Conservation (phyloP, 2,113 vertebrate species). For the Gasterosteus nipponicus region DNA sequence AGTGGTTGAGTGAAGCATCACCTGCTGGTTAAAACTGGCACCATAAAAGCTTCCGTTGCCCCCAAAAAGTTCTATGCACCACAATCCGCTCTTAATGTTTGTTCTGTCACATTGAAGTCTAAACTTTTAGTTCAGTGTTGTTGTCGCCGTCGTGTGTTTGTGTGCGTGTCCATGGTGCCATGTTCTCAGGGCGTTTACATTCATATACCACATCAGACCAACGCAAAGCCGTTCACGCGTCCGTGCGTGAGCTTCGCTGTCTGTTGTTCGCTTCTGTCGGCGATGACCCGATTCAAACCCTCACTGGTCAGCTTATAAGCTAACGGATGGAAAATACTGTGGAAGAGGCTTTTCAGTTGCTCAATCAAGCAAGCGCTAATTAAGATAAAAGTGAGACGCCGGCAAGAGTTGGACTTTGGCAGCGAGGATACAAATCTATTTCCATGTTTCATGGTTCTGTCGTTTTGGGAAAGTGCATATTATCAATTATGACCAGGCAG, state of each 20-base stretch:
- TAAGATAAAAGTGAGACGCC: background rate
- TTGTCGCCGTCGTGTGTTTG: constrained; percentile 1
- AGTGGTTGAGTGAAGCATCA: constrained; percentile 42
- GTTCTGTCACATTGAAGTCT: background rate
- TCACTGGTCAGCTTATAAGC: constrained; percentile 55
- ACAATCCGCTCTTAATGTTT: constrained; percentile 12
- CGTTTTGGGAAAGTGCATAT: constrained; percentile 22
- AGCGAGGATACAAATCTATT: constrained; percentile 1
- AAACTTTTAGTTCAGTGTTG: background rate
- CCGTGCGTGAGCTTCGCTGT: constrained; percentile 26
- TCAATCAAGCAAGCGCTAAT: constrained; percentile 26
- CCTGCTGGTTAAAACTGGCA: constrained; percentile 47
- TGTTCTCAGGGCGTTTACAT: constrained; percentile 67
- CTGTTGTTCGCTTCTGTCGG: constrained; percentile 38
- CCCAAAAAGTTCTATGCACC: constrained; percentile 28
- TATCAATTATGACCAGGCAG: constrained; percentile 20
- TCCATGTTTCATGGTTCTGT: constrained; percentile 13
- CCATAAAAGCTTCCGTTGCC: constrained; percentile 3
- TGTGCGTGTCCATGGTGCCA: constrained; percentile 42
- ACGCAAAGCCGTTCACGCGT: constrained; percentile 33
- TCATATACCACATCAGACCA: constrained; percentile 15
- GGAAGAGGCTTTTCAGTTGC: constrained; percentile 46
- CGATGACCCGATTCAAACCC: constrained; percentile 21
- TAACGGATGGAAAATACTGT: constrained; percentile 48
- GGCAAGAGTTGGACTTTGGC: constrained; percentile 19